These are phyloP conservation scores for Myotis lucifugus DNA, from an alignment of 2,113 vertebrate species.

Conservation along the genomic window DNA sequence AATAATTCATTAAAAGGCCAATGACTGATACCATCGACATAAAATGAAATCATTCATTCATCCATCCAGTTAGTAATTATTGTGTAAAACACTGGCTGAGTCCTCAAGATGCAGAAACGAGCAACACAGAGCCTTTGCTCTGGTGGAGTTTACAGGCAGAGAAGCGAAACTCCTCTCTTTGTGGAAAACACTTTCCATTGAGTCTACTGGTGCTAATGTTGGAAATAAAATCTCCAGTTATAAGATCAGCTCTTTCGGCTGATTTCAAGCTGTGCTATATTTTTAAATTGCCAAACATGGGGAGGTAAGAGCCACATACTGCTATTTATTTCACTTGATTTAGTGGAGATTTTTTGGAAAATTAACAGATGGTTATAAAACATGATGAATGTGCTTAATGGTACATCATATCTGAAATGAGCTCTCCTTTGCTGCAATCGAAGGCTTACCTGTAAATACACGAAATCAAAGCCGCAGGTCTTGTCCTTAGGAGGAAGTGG, in stretches of 20 bases:
- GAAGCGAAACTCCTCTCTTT: not conserved
- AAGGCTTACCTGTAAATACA: not conserved
- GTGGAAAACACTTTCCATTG: not conserved
- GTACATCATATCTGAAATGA: not conserved
- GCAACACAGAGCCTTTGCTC: not conserved
- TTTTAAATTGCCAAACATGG: conserved; percentile 30
- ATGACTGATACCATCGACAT: not conserved
- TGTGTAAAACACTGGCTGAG: not conserved
- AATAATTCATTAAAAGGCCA: conserved; percentile 40
- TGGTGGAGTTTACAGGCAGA: not conserved
- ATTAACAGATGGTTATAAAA: not conserved
- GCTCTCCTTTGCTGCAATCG: not conserved
- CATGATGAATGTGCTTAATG: not conserved
- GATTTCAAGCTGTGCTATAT: not conserved
- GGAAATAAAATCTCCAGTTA: conserved; percentile 34
- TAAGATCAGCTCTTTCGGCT: not conserved
- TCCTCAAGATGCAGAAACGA: not conserved
- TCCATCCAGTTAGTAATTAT: not conserved
- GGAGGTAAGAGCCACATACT: not conserved
- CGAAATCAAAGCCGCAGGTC: not conserved
- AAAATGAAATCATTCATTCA: conserved; percentile 10
- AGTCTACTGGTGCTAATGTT: not conserved
- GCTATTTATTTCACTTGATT: conserved; percentile 37
- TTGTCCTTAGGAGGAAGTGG: not conserved
- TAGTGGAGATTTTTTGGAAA: not conserved